Base-by-base conservation (phyloP, 2,888 invertebrate genomes). In the Polia nebulosa region DNA sequence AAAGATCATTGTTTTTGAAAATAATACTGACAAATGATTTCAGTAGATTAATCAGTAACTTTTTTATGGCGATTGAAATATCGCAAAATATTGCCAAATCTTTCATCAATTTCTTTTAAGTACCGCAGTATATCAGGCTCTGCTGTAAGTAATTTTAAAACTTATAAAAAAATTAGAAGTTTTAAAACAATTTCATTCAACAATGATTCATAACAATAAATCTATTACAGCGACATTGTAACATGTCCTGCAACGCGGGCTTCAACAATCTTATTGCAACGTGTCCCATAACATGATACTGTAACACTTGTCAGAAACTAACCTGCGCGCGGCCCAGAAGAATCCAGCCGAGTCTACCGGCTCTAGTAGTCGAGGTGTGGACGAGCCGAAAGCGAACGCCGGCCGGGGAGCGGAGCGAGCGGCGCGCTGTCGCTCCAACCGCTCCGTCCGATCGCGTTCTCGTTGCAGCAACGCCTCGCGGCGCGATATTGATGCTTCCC, bases 351-450 rank as follows among this genome's bases (percentile, higher is more conserved):
- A 97, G 90, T 98, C 98, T 74, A 97, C 97, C 64, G 98, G 98
- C 91, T 98, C 98, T 86, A 98, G 96, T 96, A 98, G 97, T 77
- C 99, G 96, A 76, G 99, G 98, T 76, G 98, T 99, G 82, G 98
- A 98, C 85, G 98, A 98, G 72, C 99, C 99, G 94, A 99, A 99
- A 64, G 98, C 99, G 95, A 98, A 99, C 66, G 97, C 97, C 9
- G 94, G 90, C 52, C 95, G 90, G n/a, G 95, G 94, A 34, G 94
- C 81, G 85, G 97, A 96, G 89, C 98, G 98, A 85, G 97, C 97
- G 87, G 97, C 97, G 87, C 97, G 97, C 91, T 97, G 98, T 61
- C 97, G 96, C 92, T 98, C 98, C 87, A 98, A 96, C 80, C 98
- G 96, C 81, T 97, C 97, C 88, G 98, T 98, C 83, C 98, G 96